These are phyloP conservation scores for Lordiphosa clarofinis DNA, from an alignment of 1,140 invertebrate genomes.

Conservation along the genomic window DNA sequence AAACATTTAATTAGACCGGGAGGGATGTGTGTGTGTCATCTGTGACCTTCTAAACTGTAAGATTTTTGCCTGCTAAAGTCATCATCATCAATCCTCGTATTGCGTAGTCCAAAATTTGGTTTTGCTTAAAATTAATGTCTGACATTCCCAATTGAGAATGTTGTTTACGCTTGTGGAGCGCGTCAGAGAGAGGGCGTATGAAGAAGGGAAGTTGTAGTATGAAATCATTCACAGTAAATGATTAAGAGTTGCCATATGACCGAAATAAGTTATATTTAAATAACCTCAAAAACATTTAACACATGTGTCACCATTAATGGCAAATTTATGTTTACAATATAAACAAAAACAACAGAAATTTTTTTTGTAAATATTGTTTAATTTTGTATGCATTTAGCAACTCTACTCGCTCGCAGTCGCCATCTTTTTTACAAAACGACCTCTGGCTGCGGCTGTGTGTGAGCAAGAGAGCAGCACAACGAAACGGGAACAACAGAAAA, in stretches of 20 bases:
- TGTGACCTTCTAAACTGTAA: constrained; percentile 56
- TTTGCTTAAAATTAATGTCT: constrained; percentile 45
- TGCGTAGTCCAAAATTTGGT: constrained; percentile 58
- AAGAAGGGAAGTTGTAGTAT: constrained; percentile 13
- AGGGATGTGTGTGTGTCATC: constrained; percentile 31
- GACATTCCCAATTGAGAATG: constrained; percentile 39
- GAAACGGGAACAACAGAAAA: constrained; percentile 49
- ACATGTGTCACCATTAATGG: neutral
- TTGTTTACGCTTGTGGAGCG: constrained; percentile 39
- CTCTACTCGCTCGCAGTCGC: constrained; percentile 44
- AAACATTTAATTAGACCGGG: constrained; percentile 44
- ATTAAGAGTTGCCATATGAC: constrained; percentile 46
- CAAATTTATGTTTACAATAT: constrained; percentile 12
- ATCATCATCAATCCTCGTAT: constrained; percentile 52
- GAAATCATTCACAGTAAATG: constrained; percentile 47
- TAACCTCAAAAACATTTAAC: constrained; percentile 3
- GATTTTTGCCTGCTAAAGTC: constrained; percentile 25
- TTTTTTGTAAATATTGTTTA: constrained; percentile 40
- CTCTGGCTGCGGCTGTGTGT: constrained; percentile 36
- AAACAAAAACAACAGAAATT: constrained; percentile 17
- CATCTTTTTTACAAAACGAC: constrained; percentile 56
- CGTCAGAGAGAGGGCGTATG: neutral
- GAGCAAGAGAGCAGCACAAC: constrained; percentile 22
- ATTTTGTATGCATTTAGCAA: constrained; percentile 46
- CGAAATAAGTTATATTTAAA: constrained; percentile 23